These are phyloP conservation scores for Cynocephalus volans DNA, from an alignment of 2,113 vertebrate genomes.

Conservation along the genomic window DNA sequence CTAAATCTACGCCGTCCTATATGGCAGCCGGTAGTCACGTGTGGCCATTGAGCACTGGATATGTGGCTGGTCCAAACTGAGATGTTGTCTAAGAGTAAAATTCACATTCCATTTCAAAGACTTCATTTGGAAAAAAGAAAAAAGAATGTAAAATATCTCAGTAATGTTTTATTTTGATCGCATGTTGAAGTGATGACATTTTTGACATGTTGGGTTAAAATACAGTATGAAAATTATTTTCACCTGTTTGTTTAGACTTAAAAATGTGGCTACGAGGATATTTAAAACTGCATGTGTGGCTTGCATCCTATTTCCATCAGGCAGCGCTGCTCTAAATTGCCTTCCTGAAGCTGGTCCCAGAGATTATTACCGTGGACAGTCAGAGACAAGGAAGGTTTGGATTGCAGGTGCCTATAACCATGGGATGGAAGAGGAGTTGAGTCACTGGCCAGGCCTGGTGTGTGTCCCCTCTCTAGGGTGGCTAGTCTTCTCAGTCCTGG, in stretches of 20 bases:
- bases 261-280: background rate
- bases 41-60: background rate
- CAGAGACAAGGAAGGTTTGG: background rate
- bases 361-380: background rate
- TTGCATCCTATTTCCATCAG: background rate
- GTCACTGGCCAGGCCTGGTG: background rate
- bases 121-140: slow-evolving; percentile 19
- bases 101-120: background rate
- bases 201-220: slow-evolving; percentile 29
- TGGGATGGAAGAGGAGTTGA: background rate
- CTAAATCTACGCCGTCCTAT: background rate
- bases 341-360: background rate
- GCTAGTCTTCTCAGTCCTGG: background rate
- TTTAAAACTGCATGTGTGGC: background rate
- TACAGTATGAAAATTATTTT: background rate
- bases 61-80: background rate
- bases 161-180: background rate
- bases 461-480: rapidly evolving
- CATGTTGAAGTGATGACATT: background rate
- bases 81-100: slow-evolving; percentile 11
- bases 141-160: background rate
- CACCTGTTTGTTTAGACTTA: background rate
- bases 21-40: background rate
- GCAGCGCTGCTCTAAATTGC: background rate
- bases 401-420: background rate